Base-by-base conservation (phyloP, 2,888 invertebrate genomes). In the Orchestes rusci region DNA sequence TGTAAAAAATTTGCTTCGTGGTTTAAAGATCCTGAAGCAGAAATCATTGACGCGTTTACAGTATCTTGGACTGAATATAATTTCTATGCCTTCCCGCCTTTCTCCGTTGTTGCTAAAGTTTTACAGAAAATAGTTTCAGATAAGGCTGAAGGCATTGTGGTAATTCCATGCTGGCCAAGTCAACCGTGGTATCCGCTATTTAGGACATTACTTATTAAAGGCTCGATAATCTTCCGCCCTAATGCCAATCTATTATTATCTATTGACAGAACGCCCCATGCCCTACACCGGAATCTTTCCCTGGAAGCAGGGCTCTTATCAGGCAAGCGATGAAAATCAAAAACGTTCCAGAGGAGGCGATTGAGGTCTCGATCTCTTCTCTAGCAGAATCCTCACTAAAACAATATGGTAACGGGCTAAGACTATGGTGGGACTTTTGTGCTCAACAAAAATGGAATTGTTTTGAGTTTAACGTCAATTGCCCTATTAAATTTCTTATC, bases 1-100 rank as follows among this genome's bases (percentile, higher is more conserved):
- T 40, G 40, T 40, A 12, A 33, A 10, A 2, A 13, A 3, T 40
- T 40, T 34, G 16, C 18, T 18, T 40, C 40, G 8, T 40, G 40
- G 40, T 20, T 20, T 38, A 38, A 40, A 38, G 57, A 59, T 39
- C 58, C 59, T 28, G 48, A 53, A 4, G 48, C 54, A 1, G 12
- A 39, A 4, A 48, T 44, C 2, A 47, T 60, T 1, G 59, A 60
- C 34, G 59, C 61, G 0, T 61, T 33, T 33, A 33, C 33, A 33
- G 12, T 31, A 3, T 23, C 16, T 4, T 40, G 40, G 40, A 13
- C 20, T 15, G 4, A 37, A 10, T 20, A 15, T 18, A 18, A 40
- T 27, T 41, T 41, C 23, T 41, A 41, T 16, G 41, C 41, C 7
- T 41, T 41, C 27, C 27, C 35, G 16, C 41, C 41, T 10, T 41